Percentiles rank a stretch among this genome's conserved stretches.
phyloP scores from a whole-genome alignment of 2,888 invertebrate species.

The Prionchulus punctatus region DNA sequence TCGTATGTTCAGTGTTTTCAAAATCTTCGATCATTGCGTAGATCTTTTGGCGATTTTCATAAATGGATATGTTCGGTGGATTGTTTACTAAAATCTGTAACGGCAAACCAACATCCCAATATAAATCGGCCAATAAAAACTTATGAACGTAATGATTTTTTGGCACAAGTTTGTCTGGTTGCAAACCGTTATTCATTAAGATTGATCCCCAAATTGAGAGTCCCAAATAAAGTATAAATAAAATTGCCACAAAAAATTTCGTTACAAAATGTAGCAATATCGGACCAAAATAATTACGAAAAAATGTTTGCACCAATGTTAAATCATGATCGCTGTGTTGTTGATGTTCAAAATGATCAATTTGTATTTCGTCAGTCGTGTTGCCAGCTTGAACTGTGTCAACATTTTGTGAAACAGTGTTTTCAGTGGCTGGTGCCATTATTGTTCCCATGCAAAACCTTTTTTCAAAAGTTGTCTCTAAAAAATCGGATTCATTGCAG shows the following conservation, averaged over 20 bases:
- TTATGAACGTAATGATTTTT: slow-evolving; percentile 20
- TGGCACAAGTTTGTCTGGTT: slow-evolving; percentile 21
- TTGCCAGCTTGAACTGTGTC: not conserved
- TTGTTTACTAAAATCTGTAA: slow-evolving; percentile 25
- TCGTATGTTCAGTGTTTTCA: slow-evolving; percentile 23
- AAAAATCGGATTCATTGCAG: not conserved
- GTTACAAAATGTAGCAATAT: slow-evolving; percentile 29
- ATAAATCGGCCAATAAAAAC: not conserved
- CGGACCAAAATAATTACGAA: slow-evolving; percentile 22
- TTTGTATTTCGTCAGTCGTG: not conserved
- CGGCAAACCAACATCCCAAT: not conserved
- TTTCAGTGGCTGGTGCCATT: not conserved
- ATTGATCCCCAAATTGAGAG: slow-evolving; percentile 25
- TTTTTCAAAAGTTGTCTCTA: not conserved
- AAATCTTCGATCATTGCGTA: slow-evolving; percentile 20
- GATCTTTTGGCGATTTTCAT: slow-evolving; percentile 14
- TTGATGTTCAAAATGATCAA: not conserved
- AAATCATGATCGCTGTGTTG: not conserved
- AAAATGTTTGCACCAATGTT: slow-evolving; percentile 4
- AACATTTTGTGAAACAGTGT: not conserved
- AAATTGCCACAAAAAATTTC: slow-evolving; percentile 9
- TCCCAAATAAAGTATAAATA: slow-evolving; percentile 1
- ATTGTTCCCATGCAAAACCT: not conserved
- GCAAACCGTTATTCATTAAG: slow-evolving; percentile 22
- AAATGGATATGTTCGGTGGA: slow-evolving; percentile 24